Conservation (phyloP, 1,140 invertebrate species). For the Thaumetopoea pityocampa region DNA sequence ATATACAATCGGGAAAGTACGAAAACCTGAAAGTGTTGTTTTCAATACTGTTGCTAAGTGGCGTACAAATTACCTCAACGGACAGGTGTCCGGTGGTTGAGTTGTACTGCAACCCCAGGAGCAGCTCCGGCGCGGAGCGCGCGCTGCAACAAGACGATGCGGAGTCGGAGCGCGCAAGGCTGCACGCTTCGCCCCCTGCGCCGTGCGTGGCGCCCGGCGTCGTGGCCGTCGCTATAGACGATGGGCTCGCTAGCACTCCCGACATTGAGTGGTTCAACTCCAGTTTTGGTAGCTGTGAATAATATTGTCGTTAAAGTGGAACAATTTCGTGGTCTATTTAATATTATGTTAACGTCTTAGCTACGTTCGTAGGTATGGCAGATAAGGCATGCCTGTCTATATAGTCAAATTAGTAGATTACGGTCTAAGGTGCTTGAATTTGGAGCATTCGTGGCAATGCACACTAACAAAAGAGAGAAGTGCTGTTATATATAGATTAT, state of each 20-base stretch:
- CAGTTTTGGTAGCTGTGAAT: slow-evolving; percentile 42
- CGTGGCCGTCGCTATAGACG: slow-evolving; percentile 38
- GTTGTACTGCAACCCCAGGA: slow-evolving; percentile 94
- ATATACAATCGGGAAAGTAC: no score
- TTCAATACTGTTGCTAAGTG: no score
- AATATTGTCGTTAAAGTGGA: not conserved
- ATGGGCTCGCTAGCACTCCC: slow-evolving; percentile 51
- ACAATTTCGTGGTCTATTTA: no score
- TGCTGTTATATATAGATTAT: no score
- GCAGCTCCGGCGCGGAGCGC: slow-evolving; percentile 92
- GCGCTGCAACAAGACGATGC: slow-evolving; percentile 94
- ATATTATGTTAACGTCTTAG: no score
- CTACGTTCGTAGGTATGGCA: no score
- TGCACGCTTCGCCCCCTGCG: slow-evolving; percentile 79
- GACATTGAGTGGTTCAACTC: slow-evolving; percentile 43
- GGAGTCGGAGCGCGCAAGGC: slow-evolving; percentile 92
- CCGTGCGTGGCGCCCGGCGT: slow-evolving; percentile 37
- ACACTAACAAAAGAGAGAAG: no score
- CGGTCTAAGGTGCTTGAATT: no score
- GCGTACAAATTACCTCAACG: slow-evolving; percentile 86
- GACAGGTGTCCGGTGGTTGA: slow-evolving; percentile 93
- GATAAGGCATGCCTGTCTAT: no score
- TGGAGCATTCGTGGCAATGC: no score
- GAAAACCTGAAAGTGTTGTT: no score
- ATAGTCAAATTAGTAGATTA: no score